These are phyloP conservation scores for Dolomedes plantarius DNA, from an alignment of 2,888 invertebrate species.

Conservation along the genomic window DNA sequence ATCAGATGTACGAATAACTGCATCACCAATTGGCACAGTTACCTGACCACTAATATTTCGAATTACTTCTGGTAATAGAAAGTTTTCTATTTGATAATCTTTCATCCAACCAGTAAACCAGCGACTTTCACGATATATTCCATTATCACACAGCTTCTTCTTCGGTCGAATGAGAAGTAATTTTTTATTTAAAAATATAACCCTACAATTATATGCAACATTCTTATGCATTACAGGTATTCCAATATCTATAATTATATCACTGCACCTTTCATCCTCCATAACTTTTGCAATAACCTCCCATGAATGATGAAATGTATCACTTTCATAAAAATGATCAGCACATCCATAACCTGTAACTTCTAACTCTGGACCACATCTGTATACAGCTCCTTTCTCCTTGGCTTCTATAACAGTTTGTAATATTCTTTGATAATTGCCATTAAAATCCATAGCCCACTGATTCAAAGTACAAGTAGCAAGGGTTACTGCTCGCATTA, in stretches of 20 bases:
- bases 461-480: slow-evolving; percentile 97
- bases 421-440: slow-evolving; percentile 91
- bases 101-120: slow-evolving; percentile 97
- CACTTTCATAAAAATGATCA: slow-evolving; percentile 97
- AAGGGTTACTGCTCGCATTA: slow-evolving; percentile 76
- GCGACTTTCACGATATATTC: slow-evolving; percentile 94
- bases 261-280: slow-evolving; percentile 86
- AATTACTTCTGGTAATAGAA: slow-evolving; percentile 90
- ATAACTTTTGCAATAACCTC: slow-evolving; percentile 91
- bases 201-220: slow-evolving; percentile 95
- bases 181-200: slow-evolving; percentile 92
- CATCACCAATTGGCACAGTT: slow-evolving; percentile 95
- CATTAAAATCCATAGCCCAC: slow-evolving; percentile 99
- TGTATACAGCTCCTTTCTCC: slow-evolving; percentile 89
- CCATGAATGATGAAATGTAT: slow-evolving; percentile 97
- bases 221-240: slow-evolving; percentile 97
- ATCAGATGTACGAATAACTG: slow-evolving; percentile 91
- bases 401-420: slow-evolving; percentile 92
- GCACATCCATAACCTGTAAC: slow-evolving; percentile 97
- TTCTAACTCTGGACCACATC: slow-evolving; percentile 97
- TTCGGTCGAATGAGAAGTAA: slow-evolving; percentile 96
- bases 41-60: slow-evolving; percentile 83
- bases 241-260: slow-evolving; percentile 96
- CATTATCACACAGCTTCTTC: slow-evolving; percentile 92
- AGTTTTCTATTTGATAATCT: slow-evolving; percentile 87